Evolutionary conservation across 1,140 invertebrate genomes (phyloP), one percentile per base, ranked within the genome.

Genomic region (Alviniconcha marisindica): DNA sequence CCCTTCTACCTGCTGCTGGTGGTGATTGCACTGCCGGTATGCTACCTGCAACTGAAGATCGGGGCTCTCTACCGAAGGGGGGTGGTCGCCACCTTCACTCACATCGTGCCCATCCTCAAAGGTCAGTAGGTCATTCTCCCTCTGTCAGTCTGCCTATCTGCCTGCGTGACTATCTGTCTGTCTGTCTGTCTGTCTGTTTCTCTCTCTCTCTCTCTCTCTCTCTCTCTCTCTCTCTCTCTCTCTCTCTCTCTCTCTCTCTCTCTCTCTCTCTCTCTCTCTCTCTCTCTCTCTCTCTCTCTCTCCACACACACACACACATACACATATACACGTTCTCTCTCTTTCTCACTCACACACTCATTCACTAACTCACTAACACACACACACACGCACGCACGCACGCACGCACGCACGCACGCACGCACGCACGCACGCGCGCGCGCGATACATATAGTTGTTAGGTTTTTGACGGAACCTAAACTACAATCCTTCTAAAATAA

Each of bases 1-100:
- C 88, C 90, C 0, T 91, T 88, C 82, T 92, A 91, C 84, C 81
- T 89, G 12, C 78, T 92, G 60, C 77, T 91, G 69, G 85, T 91
- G 7, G 77, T 91, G 28, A 86, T 92, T 3, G 91, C 88, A 81
- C 85, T 91, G 14, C 91, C 91, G 2, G 83, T 91, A 24, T 87
- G 87, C 44, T 91, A 90, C 71, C 87, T 92, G 14, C 91, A 92
- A 77, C 86, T 91, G 18, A 92, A 91, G 77, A 85, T 92, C 12
- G 91, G 91, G 51, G 88, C 89, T 28, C 71, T 92, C 18, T 90
- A 90, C 82, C 87, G 87, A 71, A 82, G 86, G 33, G 90, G 90
- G 10, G 84, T 91, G 56, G 84, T 92, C 4, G 90, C 88, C 7
- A 88, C 91, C 71, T 91, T 91, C 84, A 84, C 87, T 33, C 87